These are phyloP conservation scores for Halcyon badia DNA, from an alignment of 2,797 vertebrate species.

Conservation along the genomic window DNA sequence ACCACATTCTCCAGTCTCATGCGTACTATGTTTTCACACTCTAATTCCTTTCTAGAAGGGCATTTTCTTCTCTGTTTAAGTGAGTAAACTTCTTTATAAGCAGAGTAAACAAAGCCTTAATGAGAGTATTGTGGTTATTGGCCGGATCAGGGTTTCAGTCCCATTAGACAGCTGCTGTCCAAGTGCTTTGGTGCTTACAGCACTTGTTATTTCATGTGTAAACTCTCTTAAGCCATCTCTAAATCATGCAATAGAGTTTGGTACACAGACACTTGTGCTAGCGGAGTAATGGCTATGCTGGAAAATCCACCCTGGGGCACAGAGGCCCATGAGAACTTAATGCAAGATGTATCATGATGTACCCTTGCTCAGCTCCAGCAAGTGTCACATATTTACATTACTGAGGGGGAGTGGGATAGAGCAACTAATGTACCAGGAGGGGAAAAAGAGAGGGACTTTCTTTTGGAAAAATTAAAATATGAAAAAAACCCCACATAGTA, in stretches of 20 bases:
- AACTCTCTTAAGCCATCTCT: constrained; percentile 36
- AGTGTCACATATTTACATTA: background rate
- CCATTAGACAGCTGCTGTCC: constrained; percentile 21
- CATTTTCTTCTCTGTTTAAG: constrained; percentile 9
- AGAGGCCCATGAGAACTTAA: background rate
- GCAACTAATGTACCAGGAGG: background rate
- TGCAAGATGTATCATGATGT: background rate
- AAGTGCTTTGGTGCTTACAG: constrained; percentile 4
- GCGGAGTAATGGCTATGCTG: background rate
- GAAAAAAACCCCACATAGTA: background rate
- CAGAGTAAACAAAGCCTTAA: constrained; percentile 33
- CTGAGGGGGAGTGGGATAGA: background rate
- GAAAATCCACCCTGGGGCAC: background rate
- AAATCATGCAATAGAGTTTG: constrained; percentile 20
- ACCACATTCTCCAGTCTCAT: background rate
- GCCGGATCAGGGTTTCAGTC: background rate
- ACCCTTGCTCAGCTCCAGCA: background rate
- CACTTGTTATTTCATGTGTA: constrained; percentile 25
- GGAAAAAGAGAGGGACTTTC: background rate
- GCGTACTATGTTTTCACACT: background rate
- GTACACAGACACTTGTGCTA: constrained; percentile 1
- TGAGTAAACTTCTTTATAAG: background rate
- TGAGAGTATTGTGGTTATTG: constrained; percentile 26
- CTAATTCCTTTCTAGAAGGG: background rate
- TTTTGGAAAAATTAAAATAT: background rate